These are phyloP conservation scores for Sylvietta virens DNA, from an alignment of 2,113 vertebrate species.

Conservation along the genomic window DNA sequence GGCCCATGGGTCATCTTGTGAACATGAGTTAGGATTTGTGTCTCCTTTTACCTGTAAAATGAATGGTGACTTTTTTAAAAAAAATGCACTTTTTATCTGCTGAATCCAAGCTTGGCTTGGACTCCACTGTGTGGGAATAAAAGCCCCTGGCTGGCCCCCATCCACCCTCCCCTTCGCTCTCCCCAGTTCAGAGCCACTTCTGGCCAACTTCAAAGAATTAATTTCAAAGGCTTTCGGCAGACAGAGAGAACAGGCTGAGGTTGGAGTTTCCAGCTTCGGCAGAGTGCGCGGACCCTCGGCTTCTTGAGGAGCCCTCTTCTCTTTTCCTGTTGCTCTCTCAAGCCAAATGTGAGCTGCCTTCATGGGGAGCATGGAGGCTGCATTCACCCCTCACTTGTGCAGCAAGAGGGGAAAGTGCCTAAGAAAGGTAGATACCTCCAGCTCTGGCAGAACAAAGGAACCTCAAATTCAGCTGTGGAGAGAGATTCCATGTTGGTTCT, in stretches of 20 bases:
- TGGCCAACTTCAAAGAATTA: conserved; percentile 64
- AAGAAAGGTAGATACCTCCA: not conserved
- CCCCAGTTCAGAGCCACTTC: not conserved
- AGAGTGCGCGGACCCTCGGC: not conserved
- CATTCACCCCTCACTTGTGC: not conserved
- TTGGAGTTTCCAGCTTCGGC: not conserved
- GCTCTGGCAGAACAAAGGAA: not conserved
- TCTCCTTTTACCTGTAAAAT: not conserved
- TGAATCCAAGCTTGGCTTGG: not conserved
- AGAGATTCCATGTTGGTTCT: not conserved
- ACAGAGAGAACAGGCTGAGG: not conserved
- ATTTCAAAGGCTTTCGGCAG: conserved; percentile 66
- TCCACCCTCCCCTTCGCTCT: not conserved
- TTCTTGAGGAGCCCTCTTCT: not conserved
- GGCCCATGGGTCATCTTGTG: not conserved
- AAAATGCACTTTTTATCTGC: not conserved
- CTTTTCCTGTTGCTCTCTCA: not conserved
- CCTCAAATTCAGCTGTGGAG: not conserved
- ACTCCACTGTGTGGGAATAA: not conserved
- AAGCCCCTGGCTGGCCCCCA: not conserved
- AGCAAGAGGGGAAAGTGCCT: not conserved
- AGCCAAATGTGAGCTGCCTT: not conserved
- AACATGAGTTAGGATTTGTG: not conserved
- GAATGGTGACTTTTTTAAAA: not conserved
- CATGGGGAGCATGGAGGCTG: not conserved